Evolutionary conservation across 2,888 invertebrate genomes (phyloP).

Genomic region (Rosalia funebris): DNA sequence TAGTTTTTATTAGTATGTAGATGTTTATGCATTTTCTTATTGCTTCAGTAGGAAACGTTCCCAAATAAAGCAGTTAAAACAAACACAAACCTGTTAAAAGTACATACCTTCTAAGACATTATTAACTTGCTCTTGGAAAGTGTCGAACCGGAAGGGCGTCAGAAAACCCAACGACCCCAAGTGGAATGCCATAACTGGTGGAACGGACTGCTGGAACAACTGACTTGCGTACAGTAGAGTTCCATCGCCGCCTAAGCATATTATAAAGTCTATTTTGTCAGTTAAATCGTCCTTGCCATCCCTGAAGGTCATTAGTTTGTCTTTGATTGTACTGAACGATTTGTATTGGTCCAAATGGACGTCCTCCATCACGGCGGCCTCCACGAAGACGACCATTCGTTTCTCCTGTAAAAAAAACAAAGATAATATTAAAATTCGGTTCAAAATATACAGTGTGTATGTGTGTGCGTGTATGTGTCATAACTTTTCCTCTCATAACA

Average conservation of each 20-base stretch:
- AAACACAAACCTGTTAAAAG: no score
- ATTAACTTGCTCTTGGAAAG: conserved; percentile 93
- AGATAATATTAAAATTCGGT: neutral
- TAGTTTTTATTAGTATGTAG: no score
- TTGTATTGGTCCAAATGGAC: conserved; percentile 78
- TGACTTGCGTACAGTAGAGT: conserved; percentile 94
- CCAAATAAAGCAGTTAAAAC: no score
- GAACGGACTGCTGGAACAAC: conserved; percentile 94
- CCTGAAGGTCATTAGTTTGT: conserved; percentile 85
- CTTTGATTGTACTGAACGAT: conserved; percentile 80
- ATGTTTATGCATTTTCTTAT: no score
- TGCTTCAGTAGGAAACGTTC: no score
- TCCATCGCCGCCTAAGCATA: conserved; percentile 97
- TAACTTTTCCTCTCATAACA: no score
- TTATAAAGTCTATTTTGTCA: conserved; percentile 96
- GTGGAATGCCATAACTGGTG: conserved; percentile 98
- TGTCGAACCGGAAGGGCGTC: conserved; percentile 94
- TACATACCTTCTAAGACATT: conserved; percentile 94
- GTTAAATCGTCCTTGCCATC: conserved; percentile 95
- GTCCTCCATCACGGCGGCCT: conserved; percentile 90
- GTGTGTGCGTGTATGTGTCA: no score
- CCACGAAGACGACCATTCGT: conserved; percentile 95
- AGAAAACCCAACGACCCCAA: conserved; percentile 95
- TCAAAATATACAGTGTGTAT: no score
- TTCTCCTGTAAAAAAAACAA: conserved; percentile 77